Conservation (phyloP, 2,797 vertebrate genomes). For the Smutsia temminckii region DNA sequence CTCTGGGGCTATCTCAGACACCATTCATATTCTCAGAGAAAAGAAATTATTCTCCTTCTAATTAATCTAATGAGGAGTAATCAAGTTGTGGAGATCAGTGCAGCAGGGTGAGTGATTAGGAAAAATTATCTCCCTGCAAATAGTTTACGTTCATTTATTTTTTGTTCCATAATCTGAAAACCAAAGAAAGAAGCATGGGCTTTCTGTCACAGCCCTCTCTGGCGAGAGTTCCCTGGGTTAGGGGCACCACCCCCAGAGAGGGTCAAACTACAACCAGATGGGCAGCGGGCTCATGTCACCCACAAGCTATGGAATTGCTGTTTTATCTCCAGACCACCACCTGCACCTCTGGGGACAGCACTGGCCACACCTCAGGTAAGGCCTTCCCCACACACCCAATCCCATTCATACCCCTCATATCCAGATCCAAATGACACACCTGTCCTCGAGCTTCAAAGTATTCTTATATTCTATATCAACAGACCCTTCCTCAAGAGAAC, state of each 20-base stretch:
- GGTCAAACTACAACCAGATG: neutral
- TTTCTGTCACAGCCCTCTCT: slow-evolving; percentile 28
- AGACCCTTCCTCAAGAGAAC: neutral
- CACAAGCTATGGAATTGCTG: neutral
- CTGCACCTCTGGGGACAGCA: neutral
- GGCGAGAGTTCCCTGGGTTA: neutral
- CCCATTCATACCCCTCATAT: neutral
- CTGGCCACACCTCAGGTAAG: neutral
- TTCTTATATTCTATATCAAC: neutral
- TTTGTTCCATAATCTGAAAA: slow-evolving; percentile 75
- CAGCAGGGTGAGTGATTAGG: slow-evolving; percentile 82
- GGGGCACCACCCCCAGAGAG: neutral
- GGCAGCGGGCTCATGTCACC: neutral
- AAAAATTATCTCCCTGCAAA: slow-evolving; percentile 81
- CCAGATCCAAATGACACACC: neutral
- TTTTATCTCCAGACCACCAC: neutral
- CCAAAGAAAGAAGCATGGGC: slow-evolving; percentile 66
- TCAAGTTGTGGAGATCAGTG: slow-evolving; percentile 81
- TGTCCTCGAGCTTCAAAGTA: neutral
- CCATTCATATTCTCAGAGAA: slow-evolving; percentile 75
- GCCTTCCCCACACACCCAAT: neutral
- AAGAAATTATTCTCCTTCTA: slow-evolving; percentile 82
- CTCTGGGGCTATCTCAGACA: slow-evolving; percentile 1
- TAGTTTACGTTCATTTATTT: slow-evolving; percentile 79
- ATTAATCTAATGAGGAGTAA: slow-evolving; percentile 86